These are phyloP conservation scores for Larimichthys polyactis DNA, from an alignment of 2,113 vertebrate genomes.

Conservation along the genomic window DNA sequence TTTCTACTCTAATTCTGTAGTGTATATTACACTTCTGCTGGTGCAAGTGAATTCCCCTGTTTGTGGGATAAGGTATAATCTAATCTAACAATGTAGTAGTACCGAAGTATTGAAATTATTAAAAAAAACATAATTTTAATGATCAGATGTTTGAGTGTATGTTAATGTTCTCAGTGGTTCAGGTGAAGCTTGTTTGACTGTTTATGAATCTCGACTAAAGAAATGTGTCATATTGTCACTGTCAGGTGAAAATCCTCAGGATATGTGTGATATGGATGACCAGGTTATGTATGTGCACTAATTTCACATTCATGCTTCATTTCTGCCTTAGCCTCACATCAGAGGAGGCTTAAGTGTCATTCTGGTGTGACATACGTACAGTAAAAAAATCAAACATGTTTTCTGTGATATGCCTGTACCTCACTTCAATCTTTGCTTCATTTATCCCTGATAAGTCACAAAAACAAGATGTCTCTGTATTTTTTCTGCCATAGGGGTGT, in stretches of 20 bases:
- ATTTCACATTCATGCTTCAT: background rate
- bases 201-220: background rate
- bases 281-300: background rate
- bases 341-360: background rate
- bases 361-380: background rate
- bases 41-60: too few relatives aligned
- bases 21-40: too few relatives aligned
- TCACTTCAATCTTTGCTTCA: background rate
- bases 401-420: background rate
- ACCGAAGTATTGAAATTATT: background rate
- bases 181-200: background rate
- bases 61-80: too few relatives aligned
- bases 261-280: background rate
- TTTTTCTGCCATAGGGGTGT: background rate
- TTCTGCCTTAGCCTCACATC: background rate
- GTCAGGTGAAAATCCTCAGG: background rate
- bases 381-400: background rate
- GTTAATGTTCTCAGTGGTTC: background rate
- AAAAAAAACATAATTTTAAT: background rate
- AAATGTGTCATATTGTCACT: background rate
- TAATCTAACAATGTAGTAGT: too few relatives aligned
- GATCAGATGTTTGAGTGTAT: background rate
- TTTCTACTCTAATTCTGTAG: background rate
- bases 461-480: background rate
- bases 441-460: background rate